These are phyloP conservation scores for Stomatorhinus walkeri DNA, from an alignment of 2,797 vertebrate species.

Conservation along the genomic window DNA sequence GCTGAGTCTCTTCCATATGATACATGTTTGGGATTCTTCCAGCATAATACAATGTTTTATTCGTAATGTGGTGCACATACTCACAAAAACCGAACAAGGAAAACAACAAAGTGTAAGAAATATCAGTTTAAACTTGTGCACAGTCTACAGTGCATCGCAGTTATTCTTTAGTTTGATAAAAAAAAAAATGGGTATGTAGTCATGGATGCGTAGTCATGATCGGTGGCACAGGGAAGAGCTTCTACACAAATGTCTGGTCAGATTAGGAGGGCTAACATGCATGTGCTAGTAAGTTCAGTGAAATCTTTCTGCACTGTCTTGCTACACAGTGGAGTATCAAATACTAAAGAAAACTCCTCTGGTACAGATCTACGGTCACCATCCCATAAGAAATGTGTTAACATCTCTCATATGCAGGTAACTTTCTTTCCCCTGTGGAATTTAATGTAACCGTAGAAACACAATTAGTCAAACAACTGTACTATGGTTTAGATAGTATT, in stretches of 20 bases:
- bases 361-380: slow-evolving; percentile 65
- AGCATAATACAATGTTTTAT: background rate
- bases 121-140: background rate
- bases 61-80: background rate
- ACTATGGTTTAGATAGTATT: background rate
- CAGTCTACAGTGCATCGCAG: background rate
- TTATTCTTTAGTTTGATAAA: background rate
- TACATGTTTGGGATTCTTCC: background rate
- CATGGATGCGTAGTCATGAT: background rate
- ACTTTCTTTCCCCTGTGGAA: slow-evolving; percentile 7
- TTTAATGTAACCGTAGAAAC: background rate
- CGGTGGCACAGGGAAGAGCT: background rate
- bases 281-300: background rate
- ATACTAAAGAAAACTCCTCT: slow-evolving; percentile 72
- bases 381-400: slow-evolving; percentile 81
- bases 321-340: slow-evolving; percentile 61
- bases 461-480: background rate
- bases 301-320: slow-evolving; percentile 19
- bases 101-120: background rate
- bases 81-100: background rate
- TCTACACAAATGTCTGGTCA: background rate
- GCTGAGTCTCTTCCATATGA: background rate
- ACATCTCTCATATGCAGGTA: slow-evolving; percentile 92
- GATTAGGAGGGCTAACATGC: background rate
- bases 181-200: background rate